Conservation (phyloP, 2,888 invertebrate genomes). For the Dicyrtomina minuta region DNA sequence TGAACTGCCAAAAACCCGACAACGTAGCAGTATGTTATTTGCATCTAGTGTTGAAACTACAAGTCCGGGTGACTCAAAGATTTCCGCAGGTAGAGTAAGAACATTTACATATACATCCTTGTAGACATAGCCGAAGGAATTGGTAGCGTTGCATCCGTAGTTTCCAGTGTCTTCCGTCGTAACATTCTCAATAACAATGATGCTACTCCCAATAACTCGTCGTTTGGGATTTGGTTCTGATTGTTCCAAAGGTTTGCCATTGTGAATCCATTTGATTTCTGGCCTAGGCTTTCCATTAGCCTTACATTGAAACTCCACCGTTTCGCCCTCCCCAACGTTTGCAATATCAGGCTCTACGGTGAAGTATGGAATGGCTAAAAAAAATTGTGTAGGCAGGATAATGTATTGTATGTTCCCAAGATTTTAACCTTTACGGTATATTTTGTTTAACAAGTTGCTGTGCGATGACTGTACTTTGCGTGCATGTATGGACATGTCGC, state of each 20-base stretch:
- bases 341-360: slow-evolving; percentile 81
- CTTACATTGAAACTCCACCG: slow-evolving; percentile 79
- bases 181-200: slow-evolving; percentile 74
- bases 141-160: too few species aligned
- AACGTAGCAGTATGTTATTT: slow-evolving; percentile 73
- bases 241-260: slow-evolving; percentile 81
- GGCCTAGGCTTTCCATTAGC: slow-evolving; percentile 90
- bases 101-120: slow-evolving; percentile 98
- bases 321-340: slow-evolving; percentile 87
- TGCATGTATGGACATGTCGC: too few species aligned
- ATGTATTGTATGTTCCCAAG: too few species aligned
- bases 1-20: slow-evolving; percentile 93
- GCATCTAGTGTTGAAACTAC: slow-evolving; percentile 82
- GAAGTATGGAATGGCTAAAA: slow-evolving; percentile 81
- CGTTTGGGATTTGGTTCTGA: slow-evolving; percentile 72
- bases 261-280: slow-evolving; percentile 92
- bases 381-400: neutral
- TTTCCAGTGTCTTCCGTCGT: slow-evolving; percentile 84
- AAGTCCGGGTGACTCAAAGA: slow-evolving; percentile 78
- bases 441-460: too few species aligned
- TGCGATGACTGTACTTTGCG: too few species aligned
- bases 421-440: too few species aligned
- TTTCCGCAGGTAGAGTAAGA: slow-evolving; percentile 84
- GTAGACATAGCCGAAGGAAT: slow-evolving; percentile 96
- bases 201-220: slow-evolving; percentile 66